Evolutionary conservation across 2,797 vertebrate genomes (phyloP), one percentile per base, ranked within the genome.

Genomic region (Sebastes vulpes): DNA sequence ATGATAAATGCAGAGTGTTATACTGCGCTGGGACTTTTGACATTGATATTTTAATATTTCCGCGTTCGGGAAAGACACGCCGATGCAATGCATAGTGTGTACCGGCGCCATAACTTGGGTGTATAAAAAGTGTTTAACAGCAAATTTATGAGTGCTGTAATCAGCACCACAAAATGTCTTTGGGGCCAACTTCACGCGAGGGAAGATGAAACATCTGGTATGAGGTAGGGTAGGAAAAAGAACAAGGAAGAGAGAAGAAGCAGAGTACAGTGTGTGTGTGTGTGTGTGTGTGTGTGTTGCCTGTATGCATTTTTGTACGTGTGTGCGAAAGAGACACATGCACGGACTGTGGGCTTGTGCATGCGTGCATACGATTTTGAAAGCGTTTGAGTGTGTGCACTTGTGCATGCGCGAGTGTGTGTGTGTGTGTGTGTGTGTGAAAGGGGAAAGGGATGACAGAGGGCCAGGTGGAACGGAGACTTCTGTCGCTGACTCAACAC

Each of bases 401-500:
- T 23, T 21, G 18, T 35, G 28, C 8, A 8, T 32, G 61, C 63
- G 75, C 46, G 46, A 70, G 86, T 65, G 80, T 38, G 35, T 65
- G 79, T 57, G 79, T 57, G 23, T n/a, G n/a, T n/a, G n/a, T 25
- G 25, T 25, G 57, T 57, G 83, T 52, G 86, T 29, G 75, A 82
- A 80, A 79, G 85, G 87, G 82, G 77, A 84, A 84, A 87, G 72
- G 72, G 89, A 93, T 92, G 89, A 92, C 92, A 93, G 93, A 92
- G 73, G 91, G 91, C 92, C 95, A 94, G 94, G 94, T 95, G 94
- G 93, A 96, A 94, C 81, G 86, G 89, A 93, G 84, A 93, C 94
- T 93, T 90, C 91, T 95, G 89, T 90, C 85, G 96, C 95, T 97
- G 96, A 96, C 94, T 96, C 95, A 90, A 95, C 95, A 95, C 93